phyloP scores from a whole-genome alignment of 2,113 vertebrate genomes.

The Nothobranchius furzeri region DNA sequence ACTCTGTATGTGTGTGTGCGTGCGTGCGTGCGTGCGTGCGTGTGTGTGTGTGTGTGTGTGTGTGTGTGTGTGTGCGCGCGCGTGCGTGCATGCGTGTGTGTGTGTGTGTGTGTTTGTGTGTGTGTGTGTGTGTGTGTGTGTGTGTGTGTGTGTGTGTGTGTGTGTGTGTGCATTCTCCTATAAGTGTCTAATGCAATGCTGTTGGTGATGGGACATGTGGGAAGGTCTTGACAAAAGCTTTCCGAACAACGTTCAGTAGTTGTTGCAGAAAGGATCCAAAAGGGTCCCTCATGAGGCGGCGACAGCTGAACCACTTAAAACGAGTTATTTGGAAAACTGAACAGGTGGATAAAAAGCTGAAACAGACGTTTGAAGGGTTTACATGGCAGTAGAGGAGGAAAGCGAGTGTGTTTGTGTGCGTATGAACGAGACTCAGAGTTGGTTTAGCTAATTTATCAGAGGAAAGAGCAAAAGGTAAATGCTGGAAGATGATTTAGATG shows the following conservation, averaged over 20 bases:
- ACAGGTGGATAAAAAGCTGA: constrained; percentile 54
- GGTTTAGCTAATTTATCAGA: constrained; percentile 56
- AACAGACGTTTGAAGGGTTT: constrained; percentile 44
- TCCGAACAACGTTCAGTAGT: constrained; percentile 40
- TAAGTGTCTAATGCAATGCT: constrained; percentile 21
- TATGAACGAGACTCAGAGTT: constrained; percentile 17
- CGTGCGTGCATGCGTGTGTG: constrained; percentile 3
- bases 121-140: too few relatives aligned
- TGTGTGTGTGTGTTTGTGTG: background rate
- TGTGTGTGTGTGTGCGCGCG: too few relatives aligned
- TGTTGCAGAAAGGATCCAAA: constrained; percentile 45
- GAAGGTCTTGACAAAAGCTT: constrained; percentile 49
- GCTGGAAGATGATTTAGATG: constrained; percentile 55
- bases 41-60: background rate
- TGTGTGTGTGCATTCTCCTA: background rate
- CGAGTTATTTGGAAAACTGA: constrained; percentile 38
- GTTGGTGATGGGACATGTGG: constrained; percentile 60
- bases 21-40: background rate
- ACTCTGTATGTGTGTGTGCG: background rate
- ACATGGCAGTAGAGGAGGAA: constrained; percentile 11
- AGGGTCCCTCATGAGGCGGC: constrained; percentile 36
- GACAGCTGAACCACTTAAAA: constrained; percentile 59
- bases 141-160: constrained; percentile 2
- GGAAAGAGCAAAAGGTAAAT: constrained; percentile 24
- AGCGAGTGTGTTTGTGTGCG: constrained; percentile 7